These are phyloP conservation scores for Picathartes gymnocephalus DNA, from an alignment of 2,113 vertebrate species.

Conservation along the genomic window DNA sequence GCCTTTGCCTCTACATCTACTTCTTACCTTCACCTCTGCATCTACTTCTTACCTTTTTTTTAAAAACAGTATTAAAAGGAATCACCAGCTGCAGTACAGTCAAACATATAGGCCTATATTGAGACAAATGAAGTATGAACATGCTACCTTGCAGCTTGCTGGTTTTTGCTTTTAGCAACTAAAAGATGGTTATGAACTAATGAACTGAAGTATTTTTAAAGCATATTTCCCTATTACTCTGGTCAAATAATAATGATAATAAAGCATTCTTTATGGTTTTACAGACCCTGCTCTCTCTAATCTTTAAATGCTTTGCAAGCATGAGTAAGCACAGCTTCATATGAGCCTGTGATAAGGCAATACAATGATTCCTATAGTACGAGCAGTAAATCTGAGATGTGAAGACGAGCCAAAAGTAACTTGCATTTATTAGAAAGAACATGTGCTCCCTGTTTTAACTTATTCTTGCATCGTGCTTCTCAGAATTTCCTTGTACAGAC, in stretches of 20 bases:
- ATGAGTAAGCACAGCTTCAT: conserved; percentile 4
- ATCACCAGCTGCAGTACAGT: not conserved
- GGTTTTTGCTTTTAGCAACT: not conserved
- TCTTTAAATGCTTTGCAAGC: conserved; percentile 12
- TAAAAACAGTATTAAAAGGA: not conserved
- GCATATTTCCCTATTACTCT: not conserved
- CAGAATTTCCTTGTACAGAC: not conserved
- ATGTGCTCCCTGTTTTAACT: not conserved
- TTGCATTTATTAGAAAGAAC: not conserved
- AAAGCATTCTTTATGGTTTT: conserved; percentile 16
- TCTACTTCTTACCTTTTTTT: not conserved
- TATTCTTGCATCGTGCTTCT: not conserved
- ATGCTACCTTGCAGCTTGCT: not conserved
- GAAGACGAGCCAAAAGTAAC: not conserved
- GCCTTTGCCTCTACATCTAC: not conserved
- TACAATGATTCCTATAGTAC: not conserved
- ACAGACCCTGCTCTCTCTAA: not conserved
- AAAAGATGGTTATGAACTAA: not conserved
- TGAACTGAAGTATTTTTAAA: not conserved
- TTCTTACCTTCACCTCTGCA: not conserved
- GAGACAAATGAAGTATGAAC: not conserved
- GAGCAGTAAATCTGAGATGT: not conserved
- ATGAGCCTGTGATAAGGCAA: not conserved
- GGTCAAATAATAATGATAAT: not conserved
- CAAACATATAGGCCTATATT: not conserved